Base-by-base conservation (phyloP, 2,113 vertebrate genomes). In the Apodemus speciosus region DNA sequence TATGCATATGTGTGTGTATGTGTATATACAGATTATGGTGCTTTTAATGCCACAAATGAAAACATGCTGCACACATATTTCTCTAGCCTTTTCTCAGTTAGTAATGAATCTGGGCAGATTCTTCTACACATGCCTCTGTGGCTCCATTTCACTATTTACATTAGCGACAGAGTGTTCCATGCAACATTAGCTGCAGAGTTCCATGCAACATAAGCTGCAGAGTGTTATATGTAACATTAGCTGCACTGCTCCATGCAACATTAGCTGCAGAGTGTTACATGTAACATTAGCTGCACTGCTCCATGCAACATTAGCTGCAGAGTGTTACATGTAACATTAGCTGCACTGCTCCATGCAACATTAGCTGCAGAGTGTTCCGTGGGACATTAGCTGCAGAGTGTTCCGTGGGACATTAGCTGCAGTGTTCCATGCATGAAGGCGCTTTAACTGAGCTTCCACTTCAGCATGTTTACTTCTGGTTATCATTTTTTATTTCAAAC, bases 21-120 rank as follows among this genome's bases (percentile, higher is more conserved):
- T 51, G 46, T 18, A 6, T 18, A 13, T 35, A 69, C 49, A 90
- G 27, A 53, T 15, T 2, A 58, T 38, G 13, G 9, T 71, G 58
- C 27, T 64, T 62, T 62, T 89, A 73, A 83, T 66, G 66, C 51
- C 21, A 32, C 23, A 83, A 66, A 53, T 85, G 10, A 79, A 66
- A 66, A 62, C 27, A 85, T 15, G 35, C 35, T 27, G 46, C 13
- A 53, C 18, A 49, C 64, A 92, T 2, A 84, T 10, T 49, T 92
- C 53, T 72, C 58, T 32, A 71, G 13, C 87, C n/a, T 90, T 85
- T 96, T 87, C 64, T 95, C 30, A 87, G 40, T 87, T 94, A 90
- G 73, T 32, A 89, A 89, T 49, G 30, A 51, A 88, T 80, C 43
- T 91, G 38, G 40, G 38, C 13, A 76, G 76, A 88, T 58, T 95